phyloP scores from a whole-genome alignment of 1,140 invertebrate genomes.

The Teleogryllus occipitalis region DNA sequence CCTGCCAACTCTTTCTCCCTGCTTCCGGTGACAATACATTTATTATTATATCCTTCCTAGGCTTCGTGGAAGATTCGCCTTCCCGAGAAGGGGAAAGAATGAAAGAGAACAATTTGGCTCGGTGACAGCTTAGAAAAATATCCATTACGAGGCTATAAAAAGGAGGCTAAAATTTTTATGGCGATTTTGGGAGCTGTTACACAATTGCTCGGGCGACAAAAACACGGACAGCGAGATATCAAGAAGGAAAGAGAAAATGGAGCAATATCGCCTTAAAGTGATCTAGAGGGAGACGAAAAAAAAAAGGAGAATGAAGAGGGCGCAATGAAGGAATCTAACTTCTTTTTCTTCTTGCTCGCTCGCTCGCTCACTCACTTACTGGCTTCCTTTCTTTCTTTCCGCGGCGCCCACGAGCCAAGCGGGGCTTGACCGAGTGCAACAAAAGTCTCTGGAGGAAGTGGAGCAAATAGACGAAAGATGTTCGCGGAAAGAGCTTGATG shows the following conservation, averaged over 20 bases:
- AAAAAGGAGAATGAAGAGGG: slow-evolving; percentile 16
- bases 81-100: not conserved
- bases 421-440: not conserved
- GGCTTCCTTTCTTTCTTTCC: too few relatives aligned
- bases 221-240: not conserved
- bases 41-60: slow-evolving; percentile 1
- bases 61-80: not conserved
- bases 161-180: not conserved
- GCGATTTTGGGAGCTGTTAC: slow-evolving; percentile 3
- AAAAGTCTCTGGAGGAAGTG: not conserved
- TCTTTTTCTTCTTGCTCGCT: not conserved
- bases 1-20: not conserved
- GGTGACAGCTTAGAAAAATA: not conserved
- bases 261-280: not conserved
- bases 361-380: too few relatives aligned
- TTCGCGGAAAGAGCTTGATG: not conserved
- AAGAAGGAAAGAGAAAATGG: not conserved
- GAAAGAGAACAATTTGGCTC: slow-evolving; percentile 4
- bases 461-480: slow-evolving; percentile 7
- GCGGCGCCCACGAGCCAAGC: not conserved
- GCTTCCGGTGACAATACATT: slow-evolving; percentile 3
- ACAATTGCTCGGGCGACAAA: not conserved
- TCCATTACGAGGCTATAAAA: not conserved
- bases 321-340: not conserved
- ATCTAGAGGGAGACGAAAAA: slow-evolving; percentile 17